Evolutionary conservation across 2,888 invertebrate genomes (phyloP), one percentile per base, ranked within the genome.

Genomic region (Schrankia costaestrigalis): DNA sequence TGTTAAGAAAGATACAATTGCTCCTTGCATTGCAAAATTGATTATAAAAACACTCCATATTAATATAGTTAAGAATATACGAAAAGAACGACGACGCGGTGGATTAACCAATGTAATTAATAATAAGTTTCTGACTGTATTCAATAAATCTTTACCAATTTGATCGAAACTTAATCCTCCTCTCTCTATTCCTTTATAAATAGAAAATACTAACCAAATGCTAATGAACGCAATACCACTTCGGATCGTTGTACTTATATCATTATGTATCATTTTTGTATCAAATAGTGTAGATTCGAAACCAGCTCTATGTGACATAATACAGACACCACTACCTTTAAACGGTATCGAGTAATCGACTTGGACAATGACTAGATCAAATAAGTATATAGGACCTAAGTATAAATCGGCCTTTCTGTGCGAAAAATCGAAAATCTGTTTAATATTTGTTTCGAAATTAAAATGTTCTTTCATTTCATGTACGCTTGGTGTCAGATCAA

Each of bases 21-120:
- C 76, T 1, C 86, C 89, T 44, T 88, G 89, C 1, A 69, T 75
- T 3, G 67, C 63, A 51, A 86, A 89, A 47, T 80, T 88, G 3
- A 88, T 46, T 3, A 83, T 32, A 40, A 86, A 89, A 41, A 78
- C 83, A 18, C 83, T 63, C 85, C 86, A 88, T 15, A 85, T 64
- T 2, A 75, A 64, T 10, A 78, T 51, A 0, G 57, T 41, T n/a
- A 85, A 49, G 45, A 78, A 82, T 35, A 86, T 63, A 5, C 83
- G 73, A 42, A 87, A 80, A 0, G 69, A 67, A 10, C 45, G 30
- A 9, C 58, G 61, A 27, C 56, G 72, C 1, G 86, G 79, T 1
- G 79, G 76, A 13, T 70, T 77, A 32, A 64, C 38, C 8, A 85
- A 42, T 31, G 70, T 71, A 11, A 83, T 58, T 1, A 72, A 70